Percentiles rank a stretch among this genome's conserved stretches.
Conservation (phyloP, 2,797 vertebrate genomes). For the Poeciliopsis gracilis region DNA sequence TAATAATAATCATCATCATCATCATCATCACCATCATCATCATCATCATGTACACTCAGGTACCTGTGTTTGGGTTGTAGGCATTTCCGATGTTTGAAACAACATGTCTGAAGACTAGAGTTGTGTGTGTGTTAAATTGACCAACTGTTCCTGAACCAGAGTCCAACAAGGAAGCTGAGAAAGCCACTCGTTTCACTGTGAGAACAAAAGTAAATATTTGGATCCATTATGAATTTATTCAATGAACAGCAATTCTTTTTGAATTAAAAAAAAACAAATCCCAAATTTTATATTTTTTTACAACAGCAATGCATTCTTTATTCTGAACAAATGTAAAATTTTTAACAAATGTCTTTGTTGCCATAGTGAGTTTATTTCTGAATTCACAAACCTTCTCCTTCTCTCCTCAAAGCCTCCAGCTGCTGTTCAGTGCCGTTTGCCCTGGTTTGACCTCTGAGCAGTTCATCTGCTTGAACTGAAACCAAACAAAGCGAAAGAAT, state of each 20-base stretch:
- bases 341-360: background rate
- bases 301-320: background rate
- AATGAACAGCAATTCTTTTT: too few species aligned
- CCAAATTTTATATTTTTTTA: background rate
- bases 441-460: slow-evolving; percentile 25
- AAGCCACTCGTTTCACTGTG: slow-evolving; percentile 30
- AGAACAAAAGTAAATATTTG: background rate
- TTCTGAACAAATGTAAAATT: background rate
- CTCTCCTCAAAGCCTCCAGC: slow-evolving; percentile 44
- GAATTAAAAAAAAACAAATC: background rate
- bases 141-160: background rate
- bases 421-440: slow-evolving; percentile 40
- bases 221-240: background rate
- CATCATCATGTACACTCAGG: background rate
- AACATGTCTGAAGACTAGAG: slow-evolving; percentile 20
- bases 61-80: slow-evolving; percentile 33
- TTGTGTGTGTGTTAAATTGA: slow-evolving; percentile 4
- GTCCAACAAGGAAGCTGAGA: slow-evolving; percentile 20
- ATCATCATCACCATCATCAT: too few species aligned
- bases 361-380: background rate
- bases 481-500: background rate
- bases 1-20: too few species aligned
- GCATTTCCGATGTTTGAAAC: slow-evolving; percentile 24
- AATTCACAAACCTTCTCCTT: slow-evolving; percentile 30
- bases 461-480: slow-evolving; percentile 36